phyloP scores from a whole-genome alignment of 2,888 invertebrate species.

The Drosophila formosana region DNA sequence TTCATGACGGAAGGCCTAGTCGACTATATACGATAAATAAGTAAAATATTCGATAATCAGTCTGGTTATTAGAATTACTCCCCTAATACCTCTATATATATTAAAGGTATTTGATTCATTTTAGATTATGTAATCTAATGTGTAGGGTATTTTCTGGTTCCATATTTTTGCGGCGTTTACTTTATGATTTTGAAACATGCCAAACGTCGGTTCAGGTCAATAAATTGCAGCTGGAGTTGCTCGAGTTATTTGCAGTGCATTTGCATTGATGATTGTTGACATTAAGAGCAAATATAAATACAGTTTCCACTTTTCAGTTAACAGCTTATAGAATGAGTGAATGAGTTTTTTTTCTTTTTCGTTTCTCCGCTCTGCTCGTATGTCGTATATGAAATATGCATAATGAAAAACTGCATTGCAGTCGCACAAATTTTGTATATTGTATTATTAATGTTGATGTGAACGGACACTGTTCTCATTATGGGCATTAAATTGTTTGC shows the following conservation, averaged over 20 bases:
- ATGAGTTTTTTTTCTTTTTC: constrained; percentile 18
- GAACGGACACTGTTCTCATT: constrained; percentile 54
- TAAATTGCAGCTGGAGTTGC: constrained; percentile 39
- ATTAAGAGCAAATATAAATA: constrained; percentile 69
- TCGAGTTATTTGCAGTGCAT: constrained; percentile 62
- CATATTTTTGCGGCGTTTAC: constrained; percentile 8
- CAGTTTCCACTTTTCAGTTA: constrained; percentile 43
- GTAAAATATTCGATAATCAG: too few species aligned
- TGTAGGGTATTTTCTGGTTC: not conserved
- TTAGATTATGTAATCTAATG: too few species aligned
- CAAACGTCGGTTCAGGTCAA: constrained; percentile 14
- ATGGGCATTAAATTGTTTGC: constrained; percentile 66
- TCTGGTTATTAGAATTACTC: too few species aligned
- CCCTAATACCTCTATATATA: too few species aligned
- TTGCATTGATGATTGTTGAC: constrained; percentile 80
- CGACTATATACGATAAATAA: not conserved
- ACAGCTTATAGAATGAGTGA: constrained; percentile 46
- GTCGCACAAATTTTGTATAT: constrained; percentile 50
- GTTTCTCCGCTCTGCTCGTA: not conserved
- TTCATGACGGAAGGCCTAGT: not conserved
- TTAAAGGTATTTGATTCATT: too few species aligned
- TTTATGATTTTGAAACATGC: constrained; percentile 28
- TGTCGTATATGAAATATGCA: constrained; percentile 34
- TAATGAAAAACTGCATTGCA: constrained; percentile 49
- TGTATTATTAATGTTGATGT: constrained; percentile 61